A percentile compares a stretch with the other conserved stretches of the same genome.
phyloP scores from a whole-genome alignment of 2,888 invertebrate genomes.

The Xanthia icteritia region DNA sequence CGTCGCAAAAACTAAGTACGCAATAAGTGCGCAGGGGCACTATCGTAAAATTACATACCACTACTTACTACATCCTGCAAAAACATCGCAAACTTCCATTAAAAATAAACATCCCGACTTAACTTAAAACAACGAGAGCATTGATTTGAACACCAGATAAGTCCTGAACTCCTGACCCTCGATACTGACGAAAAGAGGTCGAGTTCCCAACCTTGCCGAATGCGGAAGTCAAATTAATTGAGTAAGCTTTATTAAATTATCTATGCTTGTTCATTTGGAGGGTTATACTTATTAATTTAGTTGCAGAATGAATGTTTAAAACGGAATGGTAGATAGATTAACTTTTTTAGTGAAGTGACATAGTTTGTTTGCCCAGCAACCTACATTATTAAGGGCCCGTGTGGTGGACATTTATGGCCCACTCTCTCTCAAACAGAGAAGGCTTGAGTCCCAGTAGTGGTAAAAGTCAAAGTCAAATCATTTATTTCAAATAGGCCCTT shows the following conservation, averaged over 20 bases:
- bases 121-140: slow-evolving; percentile 54
- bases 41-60: background rate
- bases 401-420: background rate
- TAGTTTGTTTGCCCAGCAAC: background rate
- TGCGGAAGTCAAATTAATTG: slow-evolving; percentile 58
- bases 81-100: slow-evolving; percentile 15
- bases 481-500: too few relatives aligned
- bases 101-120: slow-evolving; percentile 43
- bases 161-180: slow-evolving; percentile 60
- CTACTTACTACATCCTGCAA: slow-evolving; percentile 17
- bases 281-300: slow-evolving; percentile 44
- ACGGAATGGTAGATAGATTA: slow-evolving; percentile 15
- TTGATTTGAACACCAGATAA: slow-evolving; percentile 60
- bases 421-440: background rate
- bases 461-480: too few relatives aligned
- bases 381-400: background rate
- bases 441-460: background rate
- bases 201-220: slow-evolving; percentile 56
- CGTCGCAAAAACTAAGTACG: background rate
- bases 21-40: background rate
- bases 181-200: slow-evolving; percentile 63
- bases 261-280: slow-evolving; percentile 36
- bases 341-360: background rate
- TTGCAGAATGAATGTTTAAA: slow-evolving; percentile 7
- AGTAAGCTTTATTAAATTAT: slow-evolving; percentile 48